These are phyloP conservation scores for Semnornis frantzii DNA, from an alignment of 2,113 vertebrate species.

Conservation along the genomic window DNA sequence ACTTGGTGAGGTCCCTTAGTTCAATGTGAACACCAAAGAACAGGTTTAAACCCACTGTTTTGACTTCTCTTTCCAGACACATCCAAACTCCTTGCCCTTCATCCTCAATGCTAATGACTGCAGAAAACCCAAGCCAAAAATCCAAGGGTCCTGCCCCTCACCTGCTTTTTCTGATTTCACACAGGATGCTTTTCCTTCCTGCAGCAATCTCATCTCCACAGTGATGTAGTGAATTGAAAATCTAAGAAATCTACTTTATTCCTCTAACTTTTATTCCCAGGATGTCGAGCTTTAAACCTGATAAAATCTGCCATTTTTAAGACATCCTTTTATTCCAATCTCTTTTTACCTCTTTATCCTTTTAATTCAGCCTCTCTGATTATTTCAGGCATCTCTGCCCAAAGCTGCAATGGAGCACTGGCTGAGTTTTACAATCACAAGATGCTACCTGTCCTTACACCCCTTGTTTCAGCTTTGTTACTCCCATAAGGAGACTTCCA, in stretches of 20 bases:
- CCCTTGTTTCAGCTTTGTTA: fast-evolving
- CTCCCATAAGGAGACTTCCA: background rate
- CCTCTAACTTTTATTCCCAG: background rate
- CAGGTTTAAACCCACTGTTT: background rate
- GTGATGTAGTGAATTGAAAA: background rate
- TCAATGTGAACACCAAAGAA: fast-evolving
- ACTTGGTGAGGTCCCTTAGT: background rate
- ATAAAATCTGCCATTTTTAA: background rate
- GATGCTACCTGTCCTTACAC: background rate
- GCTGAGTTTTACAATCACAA: background rate
- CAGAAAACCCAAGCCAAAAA: background rate
- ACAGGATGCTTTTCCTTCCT: background rate
- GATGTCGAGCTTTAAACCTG: background rate
- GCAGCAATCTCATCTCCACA: background rate
- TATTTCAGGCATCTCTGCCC: background rate
- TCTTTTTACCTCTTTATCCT: background rate
- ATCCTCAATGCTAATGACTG: background rate
- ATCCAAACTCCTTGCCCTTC: background rate
- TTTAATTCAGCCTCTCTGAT: background rate
- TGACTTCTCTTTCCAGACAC: background rate
- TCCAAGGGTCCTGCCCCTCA: background rate
- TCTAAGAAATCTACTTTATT: background rate
- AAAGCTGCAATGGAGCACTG: background rate
- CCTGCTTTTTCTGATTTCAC: background rate
- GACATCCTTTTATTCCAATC: background rate